These are phyloP conservation scores for Eristalis tenax DNA, from an alignment of 2,888 invertebrate species.

Conservation along the genomic window DNA sequence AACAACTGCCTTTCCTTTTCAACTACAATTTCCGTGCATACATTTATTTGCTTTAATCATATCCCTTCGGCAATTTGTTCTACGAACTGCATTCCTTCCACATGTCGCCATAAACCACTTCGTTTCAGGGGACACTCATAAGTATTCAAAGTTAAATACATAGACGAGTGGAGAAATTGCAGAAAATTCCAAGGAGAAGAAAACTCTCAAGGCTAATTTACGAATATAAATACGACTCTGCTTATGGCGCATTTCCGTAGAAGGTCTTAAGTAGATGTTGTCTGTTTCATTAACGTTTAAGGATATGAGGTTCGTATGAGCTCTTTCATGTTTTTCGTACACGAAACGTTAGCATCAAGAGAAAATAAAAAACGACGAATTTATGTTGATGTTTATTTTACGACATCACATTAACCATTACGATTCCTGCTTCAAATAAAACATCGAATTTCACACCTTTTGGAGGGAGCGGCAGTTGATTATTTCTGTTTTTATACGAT, in stretches of 20 bases:
- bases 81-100: not conserved
- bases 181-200: not conserved
- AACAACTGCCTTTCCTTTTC: too few relatives aligned
- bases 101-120: not conserved
- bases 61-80: not conserved
- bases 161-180: not conserved
- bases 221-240: not conserved
- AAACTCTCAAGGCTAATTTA: slow-evolving; percentile 9
- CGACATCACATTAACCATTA: slow-evolving; percentile 22
- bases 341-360: not conserved
- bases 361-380: slow-evolving; percentile 11
- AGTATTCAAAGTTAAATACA: not conserved
- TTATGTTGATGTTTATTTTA: slow-evolving; percentile 33
- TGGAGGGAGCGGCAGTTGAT: not conserved
- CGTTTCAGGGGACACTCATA: not conserved
- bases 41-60: not conserved
- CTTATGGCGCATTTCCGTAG: not conserved
- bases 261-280: slow-evolving; percentile 2
- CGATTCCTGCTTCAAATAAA: slow-evolving; percentile 11
- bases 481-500: not conserved
- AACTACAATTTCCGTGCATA: too few relatives aligned
- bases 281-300: slow-evolving; percentile 1
- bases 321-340: not conserved
- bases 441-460: slow-evolving; percentile 23
- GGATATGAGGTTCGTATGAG: not conserved